phyloP scores from a whole-genome alignment of 2,113 vertebrate species.

The Gambusia holbrooki region DNA sequence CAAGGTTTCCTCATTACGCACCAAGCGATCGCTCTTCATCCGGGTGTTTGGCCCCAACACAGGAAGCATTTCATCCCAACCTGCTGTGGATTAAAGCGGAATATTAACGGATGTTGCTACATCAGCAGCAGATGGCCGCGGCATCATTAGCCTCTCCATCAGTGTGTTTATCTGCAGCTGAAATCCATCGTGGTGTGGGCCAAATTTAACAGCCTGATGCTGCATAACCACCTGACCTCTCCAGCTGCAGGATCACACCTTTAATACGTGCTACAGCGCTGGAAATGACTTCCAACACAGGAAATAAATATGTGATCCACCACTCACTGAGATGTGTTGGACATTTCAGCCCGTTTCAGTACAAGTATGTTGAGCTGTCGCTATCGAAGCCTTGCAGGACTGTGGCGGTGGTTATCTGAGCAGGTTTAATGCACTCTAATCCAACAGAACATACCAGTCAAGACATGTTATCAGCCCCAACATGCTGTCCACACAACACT shows the following conservation, averaged over 20 bases:
- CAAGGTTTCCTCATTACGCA: not conserved
- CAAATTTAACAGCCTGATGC: conserved; percentile 17
- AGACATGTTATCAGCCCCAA: conserved; percentile 57
- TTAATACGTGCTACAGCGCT: not conserved
- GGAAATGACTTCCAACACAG: conserved; percentile 26
- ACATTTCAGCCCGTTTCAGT: not conserved
- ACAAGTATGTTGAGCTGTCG: not conserved
- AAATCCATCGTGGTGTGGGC: conserved; percentile 5
- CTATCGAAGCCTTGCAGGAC: conserved; percentile 1
- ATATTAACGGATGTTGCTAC: conserved; percentile 43
- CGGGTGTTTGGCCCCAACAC: not conserved
- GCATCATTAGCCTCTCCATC: conserved; percentile 63
- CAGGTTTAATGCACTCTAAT: conserved; percentile 43
- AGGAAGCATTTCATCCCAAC: conserved; percentile 42
- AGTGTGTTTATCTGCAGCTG: conserved; percentile 29
- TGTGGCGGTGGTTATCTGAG: conserved; percentile 36
- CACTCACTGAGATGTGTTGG: conserved; percentile 4
- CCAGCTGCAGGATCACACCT: conserved; percentile 4
- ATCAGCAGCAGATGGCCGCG: conserved; percentile 40
- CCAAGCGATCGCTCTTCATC: not conserved
- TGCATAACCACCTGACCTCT: conserved; percentile 21
- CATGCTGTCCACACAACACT: conserved; percentile 50
- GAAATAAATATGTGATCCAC: conserved; percentile 32
- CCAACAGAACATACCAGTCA: conserved; percentile 50
- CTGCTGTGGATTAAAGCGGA: conserved; percentile 32